A percentile compares a stretch with the other conserved stretches of the same genome.
Conservation (phyloP, 2,888 invertebrate genomes). For the Tuberolachnus salignus region DNA sequence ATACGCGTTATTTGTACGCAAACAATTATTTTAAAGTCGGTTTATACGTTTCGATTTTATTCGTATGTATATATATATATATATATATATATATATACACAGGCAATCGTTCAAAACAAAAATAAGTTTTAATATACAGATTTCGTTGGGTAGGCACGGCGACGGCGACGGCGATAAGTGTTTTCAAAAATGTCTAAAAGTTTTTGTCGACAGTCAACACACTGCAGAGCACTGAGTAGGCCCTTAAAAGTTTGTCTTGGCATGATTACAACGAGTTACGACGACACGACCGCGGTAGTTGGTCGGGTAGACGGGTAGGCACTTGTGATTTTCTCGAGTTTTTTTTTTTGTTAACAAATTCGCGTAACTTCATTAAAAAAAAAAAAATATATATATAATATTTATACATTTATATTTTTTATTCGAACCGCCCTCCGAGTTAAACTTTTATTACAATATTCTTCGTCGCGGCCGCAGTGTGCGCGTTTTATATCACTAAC, state of each 20-base stretch:
- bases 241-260: constrained; percentile 22
- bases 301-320: too few relatives aligned
- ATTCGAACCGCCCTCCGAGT: not conserved
- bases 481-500: not conserved
- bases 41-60: not conserved
- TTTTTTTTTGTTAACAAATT: too few relatives aligned
- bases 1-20: too few relatives aligned
- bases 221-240: not conserved
- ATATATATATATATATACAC: too few relatives aligned
- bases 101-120: not conserved
- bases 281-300: too few relatives aligned
- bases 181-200: constrained; percentile 23
- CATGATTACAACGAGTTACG: not conserved
- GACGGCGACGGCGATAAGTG: not conserved
- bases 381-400: too few relatives aligned
- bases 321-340: not conserved
- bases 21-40: too few relatives aligned
- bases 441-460: not conserved
- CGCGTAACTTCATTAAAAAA: constrained; percentile 6
- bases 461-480: not conserved
- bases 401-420: not conserved
- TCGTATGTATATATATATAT: constrained; percentile 3
- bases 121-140: constrained; percentile 3
- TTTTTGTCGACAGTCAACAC: constrained; percentile 16
- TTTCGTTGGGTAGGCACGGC: not conserved